phyloP scores from a whole-genome alignment of 1,140 invertebrate species.

The Eurosta solidaginis region DNA sequence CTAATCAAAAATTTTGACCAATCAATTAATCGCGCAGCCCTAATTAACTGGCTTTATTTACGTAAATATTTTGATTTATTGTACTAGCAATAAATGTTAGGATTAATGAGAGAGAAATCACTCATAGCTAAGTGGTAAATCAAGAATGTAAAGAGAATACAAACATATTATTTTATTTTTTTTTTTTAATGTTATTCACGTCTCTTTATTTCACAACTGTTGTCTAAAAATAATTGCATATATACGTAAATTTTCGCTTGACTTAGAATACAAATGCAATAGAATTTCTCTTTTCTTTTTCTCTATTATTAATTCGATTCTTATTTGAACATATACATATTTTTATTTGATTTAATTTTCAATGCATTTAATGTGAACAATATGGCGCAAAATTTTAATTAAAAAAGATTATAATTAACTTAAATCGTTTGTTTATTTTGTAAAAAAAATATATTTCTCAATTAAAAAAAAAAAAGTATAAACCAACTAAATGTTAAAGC shows the following conservation, averaged over 20 bases:
- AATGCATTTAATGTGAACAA: background rate
- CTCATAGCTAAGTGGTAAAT: slow-evolving; percentile 17
- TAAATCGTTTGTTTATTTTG: background rate
- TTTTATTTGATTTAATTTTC: slow-evolving; percentile 4
- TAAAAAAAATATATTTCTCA: background rate
- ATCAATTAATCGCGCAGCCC: too few species aligned
- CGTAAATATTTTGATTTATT: slow-evolving; percentile 14
- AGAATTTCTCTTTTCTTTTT: background rate
- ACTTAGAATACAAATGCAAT: background rate
- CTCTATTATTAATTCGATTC: background rate
- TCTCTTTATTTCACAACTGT: too few species aligned
- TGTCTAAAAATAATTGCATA: too few species aligned
- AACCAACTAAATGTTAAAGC: background rate
- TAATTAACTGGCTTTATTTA: background rate
- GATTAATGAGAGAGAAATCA: slow-evolving; percentile 25
- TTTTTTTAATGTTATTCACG: too few species aligned
- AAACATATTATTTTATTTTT: too few species aligned
- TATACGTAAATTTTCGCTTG: background rate
- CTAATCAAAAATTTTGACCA: too few species aligned
- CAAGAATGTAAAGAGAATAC: background rate
- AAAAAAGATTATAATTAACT: background rate
- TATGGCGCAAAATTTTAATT: background rate
- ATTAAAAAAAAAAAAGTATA: background rate
- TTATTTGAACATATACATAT: background rate
- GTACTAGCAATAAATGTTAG: slow-evolving; percentile 20